These are phyloP conservation scores for Epinotia demarniana DNA, from an alignment of 2,888 invertebrate species.

Conservation along the genomic window DNA sequence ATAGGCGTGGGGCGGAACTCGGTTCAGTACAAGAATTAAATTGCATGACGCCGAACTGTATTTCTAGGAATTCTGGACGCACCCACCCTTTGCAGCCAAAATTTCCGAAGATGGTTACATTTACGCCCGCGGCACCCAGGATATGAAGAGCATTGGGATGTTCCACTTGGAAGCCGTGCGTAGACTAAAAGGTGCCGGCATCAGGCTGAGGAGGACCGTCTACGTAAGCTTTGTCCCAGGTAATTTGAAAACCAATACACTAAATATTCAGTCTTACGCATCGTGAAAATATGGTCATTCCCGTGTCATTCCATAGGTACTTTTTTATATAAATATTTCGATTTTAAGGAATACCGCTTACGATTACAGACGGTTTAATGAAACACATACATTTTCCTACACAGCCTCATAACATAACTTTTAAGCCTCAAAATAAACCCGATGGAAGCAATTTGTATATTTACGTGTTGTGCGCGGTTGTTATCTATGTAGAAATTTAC, in stretches of 20 bases:
- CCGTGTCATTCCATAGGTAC: too few relatives aligned
- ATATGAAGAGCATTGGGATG: slow-evolving; percentile 92
- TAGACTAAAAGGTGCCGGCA: slow-evolving; percentile 79
- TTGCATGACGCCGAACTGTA: background rate
- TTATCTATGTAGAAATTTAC: too few relatives aligned
- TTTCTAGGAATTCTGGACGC: slow-evolving; percentile 91
- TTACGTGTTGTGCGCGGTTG: too few relatives aligned
- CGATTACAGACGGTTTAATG: too few relatives aligned
- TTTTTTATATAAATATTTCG: too few relatives aligned
- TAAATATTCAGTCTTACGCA: too few relatives aligned
- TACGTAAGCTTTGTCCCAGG: slow-evolving; percentile 89
- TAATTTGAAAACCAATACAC: slow-evolving; percentile 54
- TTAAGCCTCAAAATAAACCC: too few relatives aligned
- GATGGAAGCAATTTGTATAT: too few relatives aligned
- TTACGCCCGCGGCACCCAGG: slow-evolving; percentile 92
- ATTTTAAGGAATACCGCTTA: too few relatives aligned
- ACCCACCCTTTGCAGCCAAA: slow-evolving; percentile 93
- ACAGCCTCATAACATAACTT: too few relatives aligned
- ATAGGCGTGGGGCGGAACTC: background rate
- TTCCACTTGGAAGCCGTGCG: slow-evolving; percentile 88
- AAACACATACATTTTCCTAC: too few relatives aligned
- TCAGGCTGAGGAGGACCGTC: slow-evolving; percentile 84
- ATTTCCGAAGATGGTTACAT: slow-evolving; percentile 92
- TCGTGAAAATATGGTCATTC: too few relatives aligned
- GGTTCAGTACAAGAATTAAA: background rate